phyloP scores from a whole-genome alignment of 2,888 invertebrate genomes.

The Drosophila greeni region DNA sequence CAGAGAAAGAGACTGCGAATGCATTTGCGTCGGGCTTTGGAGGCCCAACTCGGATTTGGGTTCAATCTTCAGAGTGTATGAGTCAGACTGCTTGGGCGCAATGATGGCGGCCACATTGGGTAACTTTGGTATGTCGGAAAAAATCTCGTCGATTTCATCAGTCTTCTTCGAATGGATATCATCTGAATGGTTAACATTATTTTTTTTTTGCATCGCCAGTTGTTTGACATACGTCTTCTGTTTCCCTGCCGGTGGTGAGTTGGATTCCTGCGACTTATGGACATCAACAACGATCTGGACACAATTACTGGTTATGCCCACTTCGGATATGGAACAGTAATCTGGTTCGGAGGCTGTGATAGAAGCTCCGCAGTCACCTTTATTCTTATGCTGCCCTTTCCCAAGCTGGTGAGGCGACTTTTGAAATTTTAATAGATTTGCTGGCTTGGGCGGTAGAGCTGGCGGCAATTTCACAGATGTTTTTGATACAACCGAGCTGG shows the following conservation, averaged over 20 bases:
- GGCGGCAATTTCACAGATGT: slow-evolving; percentile 80
- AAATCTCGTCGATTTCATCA: slow-evolving; percentile 78
- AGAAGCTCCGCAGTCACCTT: slow-evolving; percentile 53
- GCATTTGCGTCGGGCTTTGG: slow-evolving; percentile 46
- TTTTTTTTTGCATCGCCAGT: background rate
- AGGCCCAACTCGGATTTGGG: slow-evolving; percentile 27
- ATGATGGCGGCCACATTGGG: slow-evolving; percentile 87
- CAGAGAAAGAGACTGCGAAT: slow-evolving; percentile 7
- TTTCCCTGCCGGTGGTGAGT: slow-evolving; percentile 60
- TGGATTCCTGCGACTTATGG: slow-evolving; percentile 70
- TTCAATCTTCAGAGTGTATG: slow-evolving; percentile 52
- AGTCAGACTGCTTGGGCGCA: slow-evolving; percentile 80
- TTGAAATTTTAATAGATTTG: slow-evolving; percentile 85
- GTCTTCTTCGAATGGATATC: slow-evolving; percentile 73
- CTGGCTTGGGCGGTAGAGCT: slow-evolving; percentile 88
- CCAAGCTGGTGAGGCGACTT: slow-evolving; percentile 75
- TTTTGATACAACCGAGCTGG: background rate
- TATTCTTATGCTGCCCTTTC: slow-evolving; percentile 65
- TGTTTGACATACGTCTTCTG: background rate
- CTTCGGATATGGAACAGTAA: slow-evolving; percentile 88
- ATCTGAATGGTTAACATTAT: slow-evolving; percentile 14
- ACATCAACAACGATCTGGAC: slow-evolving; percentile 82
- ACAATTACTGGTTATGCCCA: slow-evolving; percentile 79
- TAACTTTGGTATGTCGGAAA: slow-evolving; percentile 84
- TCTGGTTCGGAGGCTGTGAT: slow-evolving; percentile 82